A percentile compares a stretch with the other conserved stretches of the same genome.
These are phyloP conservation scores for Ormyrus labotus DNA, from an alignment of 2,888 invertebrate species.

Conservation along the genomic window DNA sequence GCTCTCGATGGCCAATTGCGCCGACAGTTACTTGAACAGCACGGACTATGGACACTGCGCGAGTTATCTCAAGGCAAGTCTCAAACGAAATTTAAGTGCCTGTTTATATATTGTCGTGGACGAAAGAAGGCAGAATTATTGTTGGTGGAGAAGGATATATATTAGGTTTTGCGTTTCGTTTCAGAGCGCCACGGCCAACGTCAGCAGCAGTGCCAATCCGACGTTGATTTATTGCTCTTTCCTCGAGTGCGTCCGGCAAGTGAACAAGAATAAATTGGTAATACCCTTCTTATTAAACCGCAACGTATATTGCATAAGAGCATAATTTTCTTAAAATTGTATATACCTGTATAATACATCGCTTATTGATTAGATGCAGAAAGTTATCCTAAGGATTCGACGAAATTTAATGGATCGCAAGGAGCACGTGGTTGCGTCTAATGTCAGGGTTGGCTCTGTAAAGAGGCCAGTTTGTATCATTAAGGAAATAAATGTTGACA, in stretches of 20 bases:
- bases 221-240: constrained; percentile 69
- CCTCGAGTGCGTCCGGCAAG: constrained; percentile 71
- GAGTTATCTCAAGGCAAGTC: neutral
- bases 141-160: no score
- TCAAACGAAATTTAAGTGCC: no score
- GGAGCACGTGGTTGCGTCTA: neutral
- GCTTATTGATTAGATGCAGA: neutral
- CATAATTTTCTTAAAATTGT: no score
- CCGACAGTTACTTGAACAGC: constrained; percentile 65
- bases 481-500: constrained; percentile 15
- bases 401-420: neutral
- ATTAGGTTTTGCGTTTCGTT: neutral
- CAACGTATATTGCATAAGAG: no score
- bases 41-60: constrained; percentile 68
- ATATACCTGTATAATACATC: no score
- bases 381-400: neutral
- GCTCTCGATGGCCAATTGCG: constrained; percentile 67
- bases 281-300: constrained; percentile 19
- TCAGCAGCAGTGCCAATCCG: constrained; percentile 60
- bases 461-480: constrained; percentile 7
- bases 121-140: no score
- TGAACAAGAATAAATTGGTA: constrained; percentile 70
- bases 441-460: neutral
- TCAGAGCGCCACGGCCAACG: constrained; percentile 65
- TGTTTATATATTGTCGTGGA: no score